Base-by-base conservation (phyloP, 2,797 vertebrate genomes). In the Lepus oiostolus region DNA sequence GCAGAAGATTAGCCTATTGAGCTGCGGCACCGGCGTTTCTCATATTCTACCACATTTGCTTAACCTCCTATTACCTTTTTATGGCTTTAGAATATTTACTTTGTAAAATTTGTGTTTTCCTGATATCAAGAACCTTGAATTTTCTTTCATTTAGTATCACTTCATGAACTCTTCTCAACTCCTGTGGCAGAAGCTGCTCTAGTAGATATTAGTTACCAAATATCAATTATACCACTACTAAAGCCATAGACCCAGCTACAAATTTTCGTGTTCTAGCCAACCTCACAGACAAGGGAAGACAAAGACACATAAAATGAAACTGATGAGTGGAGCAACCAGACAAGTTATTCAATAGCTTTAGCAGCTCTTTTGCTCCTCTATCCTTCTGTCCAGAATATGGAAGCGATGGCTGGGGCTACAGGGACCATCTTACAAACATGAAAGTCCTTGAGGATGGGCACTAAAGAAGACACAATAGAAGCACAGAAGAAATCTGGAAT, bases 51-150 rank as follows among this genome's bases (percentile, higher is more conserved):
- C 4, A 4, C 17, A 10, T 7, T 14, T 82, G 21, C 13, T 35
- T 60, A 35, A 77, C 30, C 24, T 75, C 71, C 12, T 21, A 14
- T 26, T 17, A 50, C 6, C 32, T 75, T 47, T 4, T 9, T 16
- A n/a, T 42, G 35, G 11, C 26, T 89, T 87, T 42, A n/a, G 28
- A 38, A 6, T 63, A 14, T 62, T 84, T 87, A 32, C 50, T 81
- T 84, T 68, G 26, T 85, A 60, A 79, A 89, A 95, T 93, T 58
- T 71, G 30, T 42, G 35, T 86, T 87, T 89, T 86, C 32, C 22
- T 91, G 19, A 72, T 74, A 58, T 42, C 3, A 63, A 75, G 3
- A 30, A 80, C 72, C 9, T 28, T 17, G 50, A 58, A 22, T 42
- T 17, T 13, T 26, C n/a, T 72, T 91, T 75, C n/a, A 30, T 6